These are phyloP conservation scores for Lophotis ruficrista DNA, from an alignment of 2,113 vertebrate species.

Conservation along the genomic window DNA sequence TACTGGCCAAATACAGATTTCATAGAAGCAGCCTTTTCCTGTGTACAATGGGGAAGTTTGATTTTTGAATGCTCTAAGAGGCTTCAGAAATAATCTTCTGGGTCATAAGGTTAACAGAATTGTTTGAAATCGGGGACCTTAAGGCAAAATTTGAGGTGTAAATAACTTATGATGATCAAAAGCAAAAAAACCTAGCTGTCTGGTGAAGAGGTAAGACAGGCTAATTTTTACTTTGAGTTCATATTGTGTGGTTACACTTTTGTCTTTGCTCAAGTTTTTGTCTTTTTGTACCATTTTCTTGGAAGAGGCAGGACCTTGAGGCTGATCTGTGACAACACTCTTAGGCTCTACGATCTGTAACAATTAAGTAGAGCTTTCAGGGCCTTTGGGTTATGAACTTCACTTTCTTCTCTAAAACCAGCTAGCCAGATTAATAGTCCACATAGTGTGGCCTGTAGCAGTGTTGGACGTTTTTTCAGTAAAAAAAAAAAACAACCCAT, in stretches of 20 bases:
- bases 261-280: neutral
- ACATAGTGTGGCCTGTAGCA: neutral
- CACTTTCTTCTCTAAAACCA: neutral
- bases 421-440: neutral
- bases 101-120: neutral
- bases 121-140: neutral
- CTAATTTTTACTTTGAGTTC: neutral
- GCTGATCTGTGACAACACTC: neutral
- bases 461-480: neutral
- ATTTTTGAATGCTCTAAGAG: neutral
- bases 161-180: neutral
- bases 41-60: neutral
- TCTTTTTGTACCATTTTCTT: neutral
- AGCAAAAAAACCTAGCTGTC: neutral
- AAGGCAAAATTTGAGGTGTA: neutral
- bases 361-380: neutral
- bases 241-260: neutral
- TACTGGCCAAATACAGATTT: neutral
- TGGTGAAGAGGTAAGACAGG: neutral
- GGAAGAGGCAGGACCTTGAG: neutral
- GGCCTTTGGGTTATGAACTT: neutral
- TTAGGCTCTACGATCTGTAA: neutral
- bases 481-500: neutral
- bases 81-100: neutral
- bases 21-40: neutral